Base-by-base conservation (phyloP, 2,888 invertebrate genomes). In the Gari tellinella region DNA sequence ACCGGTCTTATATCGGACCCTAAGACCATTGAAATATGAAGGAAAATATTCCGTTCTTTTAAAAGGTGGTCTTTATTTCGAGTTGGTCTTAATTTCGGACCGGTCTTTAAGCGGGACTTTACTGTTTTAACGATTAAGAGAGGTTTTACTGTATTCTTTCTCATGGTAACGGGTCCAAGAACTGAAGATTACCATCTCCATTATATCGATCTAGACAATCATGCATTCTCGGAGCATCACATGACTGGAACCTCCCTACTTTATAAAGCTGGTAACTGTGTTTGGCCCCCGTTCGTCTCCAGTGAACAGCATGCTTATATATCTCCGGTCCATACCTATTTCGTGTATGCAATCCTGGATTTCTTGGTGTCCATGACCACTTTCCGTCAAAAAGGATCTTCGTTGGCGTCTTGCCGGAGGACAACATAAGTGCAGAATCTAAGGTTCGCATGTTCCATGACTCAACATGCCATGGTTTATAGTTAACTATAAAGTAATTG, bases 151-250 rank as follows among this genome's bases (percentile, higher is more conserved):
- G n/a, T n/a, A n/a, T n/a, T n/a, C n/a, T n/a, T n/a, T n/a, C n/a
- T n/a, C n/a, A n/a, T n/a, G n/a, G n/a, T n/a, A n/a, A n/a, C n/a
- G n/a, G n/a, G n/a, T n/a, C n/a, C n/a, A n/a, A n/a, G n/a, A n/a
- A n/a, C n/a, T n/a, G n/a, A n/a, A n/a, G n/a, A n/a, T n/a, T 88
- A 19, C 91, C 91, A 72, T 91, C 90, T 1, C 68, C 74, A 15
- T 84, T 82, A 46, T 86, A 87, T 17, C 79, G 80, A 51, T 89
- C 88, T 17, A 90, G 73, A 64, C 91, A 90, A 7, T 88, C 80
- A 60, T 90, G 89, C 37, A 84, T 80, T 2, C 77, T 69, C 3
- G 76, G 67, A 7, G 68, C 73, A 14, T 66, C 64, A 72, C 91
- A 91, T 7, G 72, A 43, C 1, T 60, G 63, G 72, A 90, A 90